A percentile compares a stretch with the other conserved stretches of the same genome.
Evolutionary conservation across 1,140 invertebrate genomes (phyloP).

Genomic region (Tetranychus cinnabarinus): DNA sequence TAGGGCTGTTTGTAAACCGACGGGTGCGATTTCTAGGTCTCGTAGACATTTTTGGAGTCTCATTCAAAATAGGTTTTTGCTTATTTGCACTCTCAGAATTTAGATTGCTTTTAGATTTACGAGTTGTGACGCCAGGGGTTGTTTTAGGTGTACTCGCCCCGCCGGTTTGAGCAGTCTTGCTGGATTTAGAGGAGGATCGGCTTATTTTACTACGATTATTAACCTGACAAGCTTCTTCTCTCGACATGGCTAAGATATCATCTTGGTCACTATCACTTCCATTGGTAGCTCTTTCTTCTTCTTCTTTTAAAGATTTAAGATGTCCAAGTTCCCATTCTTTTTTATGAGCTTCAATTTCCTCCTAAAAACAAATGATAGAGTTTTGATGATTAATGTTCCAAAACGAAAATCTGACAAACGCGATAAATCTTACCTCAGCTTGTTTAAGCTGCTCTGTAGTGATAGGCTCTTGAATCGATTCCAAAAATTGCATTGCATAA

Average conservation of each 20-base stretch:
- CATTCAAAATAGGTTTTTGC: too few relatives aligned
- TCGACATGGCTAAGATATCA: constrained; percentile 35
- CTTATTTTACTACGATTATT: constrained; percentile 24
- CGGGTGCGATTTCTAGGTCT: too few relatives aligned
- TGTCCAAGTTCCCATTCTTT: constrained; percentile 78
- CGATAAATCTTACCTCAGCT: constrained; percentile 37
- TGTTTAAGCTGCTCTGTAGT: constrained; percentile 57
- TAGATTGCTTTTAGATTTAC: background rate
- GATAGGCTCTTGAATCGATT: constrained; percentile 58
- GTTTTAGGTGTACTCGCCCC: background rate
- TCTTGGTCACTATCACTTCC: constrained; percentile 23
- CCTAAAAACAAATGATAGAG: constrained; percentile 16
- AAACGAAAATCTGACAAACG: background rate
- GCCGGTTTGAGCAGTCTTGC: background rate
- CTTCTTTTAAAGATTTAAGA: constrained; percentile 32
- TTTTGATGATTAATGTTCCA: background rate
- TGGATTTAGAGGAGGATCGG: background rate
- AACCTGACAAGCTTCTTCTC: constrained; percentile 53
- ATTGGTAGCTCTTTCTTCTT: constrained; percentile 19
- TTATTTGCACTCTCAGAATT: too few relatives aligned
- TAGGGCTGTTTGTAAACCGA: too few relatives aligned
- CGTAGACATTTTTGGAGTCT: too few relatives aligned
- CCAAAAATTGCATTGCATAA: constrained; percentile 77
- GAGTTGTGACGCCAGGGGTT: background rate
- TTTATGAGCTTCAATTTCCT: constrained; percentile 66